Base-by-base conservation (phyloP, 1,140 invertebrate species). In the Ganaspis sp. region DNA sequence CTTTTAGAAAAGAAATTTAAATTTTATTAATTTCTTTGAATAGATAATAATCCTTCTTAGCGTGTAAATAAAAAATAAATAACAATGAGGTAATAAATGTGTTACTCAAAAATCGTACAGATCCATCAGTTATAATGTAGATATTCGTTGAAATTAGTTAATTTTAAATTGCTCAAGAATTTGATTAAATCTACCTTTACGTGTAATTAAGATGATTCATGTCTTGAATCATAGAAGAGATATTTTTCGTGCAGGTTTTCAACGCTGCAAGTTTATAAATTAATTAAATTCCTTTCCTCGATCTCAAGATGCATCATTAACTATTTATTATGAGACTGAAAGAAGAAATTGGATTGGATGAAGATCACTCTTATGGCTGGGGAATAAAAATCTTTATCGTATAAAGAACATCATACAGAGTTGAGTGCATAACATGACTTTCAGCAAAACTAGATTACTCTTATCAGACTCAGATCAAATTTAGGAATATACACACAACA, bases 161-260 rank as follows among this genome's bases (percentile, higher is more conserved):
- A 64, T 64, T 64, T 26, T 15, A 64, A 29, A 64, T 15, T 64
- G 26, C n/a, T 49, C 15, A 64, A 29, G 15, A 15, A 64, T 64
- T n/a, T 64, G 11, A 64, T 29, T 26, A 34, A 64, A 29, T 58
- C 54, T 64, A 17, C n/a, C 12, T 34, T 29, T 15, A 29, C 11
- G 8, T 34, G 54, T 64, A 64, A 29, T 26, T 29, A 34, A 4
- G 26, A 64, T 64, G 12, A 64, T 64, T n/a, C 26, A 64, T 64
- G 9, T 29, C 21, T 29, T 49, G n/a, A 49, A 49, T 49, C 45
- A 15, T 64, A 29, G 58, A 12, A n/a, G 23, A 64, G 12, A n/a
- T n/a, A 64, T 29, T 64, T 64, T 64, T 64, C 58, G 58, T 64
- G 26, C 26, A 64, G 26, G 26, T 64, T 64, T 64, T 64, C 58